A percentile compares a stretch with the other conserved stretches of the same genome.
These are phyloP conservation scores for Prionace glauca DNA, from an alignment of 2,797 vertebrate species.

Conservation along the genomic window DNA sequence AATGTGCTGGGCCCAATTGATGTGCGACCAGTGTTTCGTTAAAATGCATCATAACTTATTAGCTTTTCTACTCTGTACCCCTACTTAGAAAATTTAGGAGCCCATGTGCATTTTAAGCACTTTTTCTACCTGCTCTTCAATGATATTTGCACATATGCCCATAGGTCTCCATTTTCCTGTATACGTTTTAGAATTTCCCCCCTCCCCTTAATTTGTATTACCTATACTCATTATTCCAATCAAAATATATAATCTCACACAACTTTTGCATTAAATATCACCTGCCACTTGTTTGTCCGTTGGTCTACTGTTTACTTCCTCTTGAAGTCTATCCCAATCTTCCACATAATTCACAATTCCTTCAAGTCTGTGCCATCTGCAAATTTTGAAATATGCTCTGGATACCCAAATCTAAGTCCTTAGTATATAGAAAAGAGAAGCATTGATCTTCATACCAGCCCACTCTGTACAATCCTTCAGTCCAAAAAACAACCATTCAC, in stretches of 20 bases:
- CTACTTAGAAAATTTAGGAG: neutral
- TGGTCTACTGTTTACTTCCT: neutral
- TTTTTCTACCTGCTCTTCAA: neutral
- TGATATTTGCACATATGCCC: neutral
- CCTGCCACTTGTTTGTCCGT: neutral
- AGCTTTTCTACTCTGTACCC: neutral
- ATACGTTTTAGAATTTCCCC: neutral
- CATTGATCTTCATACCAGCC: neutral
- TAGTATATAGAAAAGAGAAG: neutral
- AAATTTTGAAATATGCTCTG: neutral
- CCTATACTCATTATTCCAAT: neutral
- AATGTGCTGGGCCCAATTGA: neutral
- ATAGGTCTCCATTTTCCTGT: neutral
- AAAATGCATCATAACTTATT: neutral
- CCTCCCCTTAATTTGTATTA: neutral
- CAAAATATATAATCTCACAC: neutral
- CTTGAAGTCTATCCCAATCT: neutral
- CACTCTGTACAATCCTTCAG: neutral
- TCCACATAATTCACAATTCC: neutral
- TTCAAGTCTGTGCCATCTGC: neutral
- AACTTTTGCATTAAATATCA: neutral
- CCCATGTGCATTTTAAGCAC: neutral
- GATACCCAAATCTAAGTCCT: neutral
- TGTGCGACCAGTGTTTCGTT: neutral
- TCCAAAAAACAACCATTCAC: neutral